phyloP scores from a whole-genome alignment of 2,113 vertebrate species.

The Xiphias gladius region DNA sequence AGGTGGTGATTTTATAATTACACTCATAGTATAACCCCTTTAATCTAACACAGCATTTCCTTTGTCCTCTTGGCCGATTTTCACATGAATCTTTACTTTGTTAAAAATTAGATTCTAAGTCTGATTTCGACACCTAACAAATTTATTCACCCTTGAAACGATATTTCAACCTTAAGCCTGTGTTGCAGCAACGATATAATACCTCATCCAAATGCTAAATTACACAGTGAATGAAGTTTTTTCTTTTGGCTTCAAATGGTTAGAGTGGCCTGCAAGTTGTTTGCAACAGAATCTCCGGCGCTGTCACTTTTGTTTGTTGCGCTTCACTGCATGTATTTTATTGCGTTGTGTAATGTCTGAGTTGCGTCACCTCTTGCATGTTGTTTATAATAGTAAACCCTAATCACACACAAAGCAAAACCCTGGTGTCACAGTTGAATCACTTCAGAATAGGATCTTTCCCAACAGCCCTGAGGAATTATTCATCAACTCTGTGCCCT shows the following conservation, averaged over 20 bases:
- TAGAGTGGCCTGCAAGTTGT: not conserved
- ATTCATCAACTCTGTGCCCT: slow-evolving; percentile 59
- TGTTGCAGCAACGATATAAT: not conserved
- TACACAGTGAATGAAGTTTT: not conserved
- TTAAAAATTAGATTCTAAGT: too few species aligned
- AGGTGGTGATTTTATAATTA: not conserved
- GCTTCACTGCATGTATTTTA: slow-evolving; percentile 33
- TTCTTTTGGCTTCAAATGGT: not conserved
- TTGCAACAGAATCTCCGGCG: slow-evolving; percentile 4
- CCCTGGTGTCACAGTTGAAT: slow-evolving; percentile 64
- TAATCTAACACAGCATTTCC: not conserved
- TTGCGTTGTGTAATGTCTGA: slow-evolving; percentile 31
- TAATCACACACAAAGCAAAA: slow-evolving; percentile 47
- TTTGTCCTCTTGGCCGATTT: not conserved
- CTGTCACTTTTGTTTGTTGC: slow-evolving; percentile 35
- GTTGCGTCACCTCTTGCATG: slow-evolving; percentile 46
- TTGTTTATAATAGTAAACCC: slow-evolving; percentile 56
- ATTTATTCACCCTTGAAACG: not conserved
- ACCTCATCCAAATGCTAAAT: not conserved
- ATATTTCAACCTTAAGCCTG: not conserved
- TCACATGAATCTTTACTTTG: not conserved
- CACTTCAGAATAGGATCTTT: slow-evolving; percentile 52
- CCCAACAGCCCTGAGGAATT: slow-evolving; percentile 61
- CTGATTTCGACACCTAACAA: not conserved
- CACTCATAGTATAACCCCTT: not conserved